These are phyloP conservation scores for Tetranychus urticae DNA, from an alignment of 1,140 invertebrate species.

Conservation along the genomic window DNA sequence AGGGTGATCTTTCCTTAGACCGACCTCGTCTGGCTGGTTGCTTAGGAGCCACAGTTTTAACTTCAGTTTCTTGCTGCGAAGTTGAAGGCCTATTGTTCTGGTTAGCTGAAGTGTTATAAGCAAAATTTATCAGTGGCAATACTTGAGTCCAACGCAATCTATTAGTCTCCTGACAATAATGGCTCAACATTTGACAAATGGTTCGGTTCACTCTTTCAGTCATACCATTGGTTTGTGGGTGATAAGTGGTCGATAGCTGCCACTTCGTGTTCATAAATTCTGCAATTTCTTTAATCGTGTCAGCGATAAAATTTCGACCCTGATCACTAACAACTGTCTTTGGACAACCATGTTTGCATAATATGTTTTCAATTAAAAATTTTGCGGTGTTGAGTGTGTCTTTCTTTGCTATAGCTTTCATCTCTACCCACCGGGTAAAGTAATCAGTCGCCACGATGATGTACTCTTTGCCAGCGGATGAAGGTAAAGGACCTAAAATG, in stretches of 20 bases:
- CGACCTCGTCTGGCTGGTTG: too few relatives aligned
- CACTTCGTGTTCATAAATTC: constrained; percentile 8
- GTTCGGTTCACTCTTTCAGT: constrained; percentile 13
- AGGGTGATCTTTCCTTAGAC: too few relatives aligned
- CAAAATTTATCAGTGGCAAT: constrained; percentile 9
- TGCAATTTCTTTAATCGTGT: background rate
- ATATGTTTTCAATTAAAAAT: constrained; percentile 17
- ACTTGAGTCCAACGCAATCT: constrained; percentile 16
- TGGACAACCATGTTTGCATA: constrained; percentile 18
- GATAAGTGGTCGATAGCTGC: constrained; percentile 8
- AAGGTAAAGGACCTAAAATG: constrained; percentile 13
- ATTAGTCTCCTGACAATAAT: constrained; percentile 13
- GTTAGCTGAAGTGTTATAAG: constrained; percentile 10
- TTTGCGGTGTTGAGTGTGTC: background rate
- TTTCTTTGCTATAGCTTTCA: constrained; percentile 8
- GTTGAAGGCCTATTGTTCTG: background rate
- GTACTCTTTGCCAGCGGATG: constrained; percentile 12
- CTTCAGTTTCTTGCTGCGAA: too few relatives aligned
- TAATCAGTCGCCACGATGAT: constrained; percentile 14
- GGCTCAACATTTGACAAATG: too few relatives aligned
- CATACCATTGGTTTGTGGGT: constrained; percentile 13
- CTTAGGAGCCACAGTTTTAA: too few relatives aligned
- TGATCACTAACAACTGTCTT: constrained; percentile 14
- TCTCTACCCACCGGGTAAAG: constrained; percentile 14
- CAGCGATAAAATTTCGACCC: background rate